A percentile compares a stretch with the other conserved stretches of the same genome.
Conservation (phyloP, 1,140 invertebrate genomes). For the Cyphomyrmex costatus region DNA sequence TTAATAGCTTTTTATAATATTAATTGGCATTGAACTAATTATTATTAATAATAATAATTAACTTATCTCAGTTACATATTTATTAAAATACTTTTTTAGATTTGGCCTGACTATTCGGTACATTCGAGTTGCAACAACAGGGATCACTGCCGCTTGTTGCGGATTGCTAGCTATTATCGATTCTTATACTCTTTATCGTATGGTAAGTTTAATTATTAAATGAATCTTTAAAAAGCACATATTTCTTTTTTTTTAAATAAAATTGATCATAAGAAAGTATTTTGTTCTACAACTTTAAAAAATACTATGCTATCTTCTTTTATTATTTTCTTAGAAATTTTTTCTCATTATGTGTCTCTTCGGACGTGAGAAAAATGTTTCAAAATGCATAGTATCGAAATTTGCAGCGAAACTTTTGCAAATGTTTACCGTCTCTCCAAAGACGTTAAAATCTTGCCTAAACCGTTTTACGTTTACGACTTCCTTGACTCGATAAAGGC, state of each 20-base stretch:
- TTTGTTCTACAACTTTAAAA: neutral
- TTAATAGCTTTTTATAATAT: neutral
- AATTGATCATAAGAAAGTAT: neutral
- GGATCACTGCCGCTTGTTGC: constrained; percentile 61
- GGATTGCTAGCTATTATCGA: constrained; percentile 76
- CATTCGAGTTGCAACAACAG: constrained; percentile 71
- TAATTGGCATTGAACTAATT: neutral
- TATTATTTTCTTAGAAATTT: neutral
- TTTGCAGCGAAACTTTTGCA: neutral
- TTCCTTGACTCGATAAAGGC: constrained; percentile 27
- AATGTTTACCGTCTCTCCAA: neutral
- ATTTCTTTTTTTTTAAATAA: neutral
- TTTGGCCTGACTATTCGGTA: constrained; percentile 67
- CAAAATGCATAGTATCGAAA: neutral
- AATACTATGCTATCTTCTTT: neutral
- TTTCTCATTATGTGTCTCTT: neutral
- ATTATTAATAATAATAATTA: constrained; percentile 8
- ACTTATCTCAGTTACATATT: neutral
- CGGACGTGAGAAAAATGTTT: neutral
- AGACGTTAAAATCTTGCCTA: constrained; percentile 20
- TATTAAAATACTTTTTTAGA: constrained; percentile 60
- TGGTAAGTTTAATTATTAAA: constrained; percentile 68
- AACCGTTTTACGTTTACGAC: constrained; percentile 2
- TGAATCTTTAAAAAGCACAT: neutral
- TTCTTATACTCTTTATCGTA: constrained; percentile 74